Evolutionary conservation across 35 echinoderm and acorn worm species (phyloP), one percentile per base, ranked within the genome.

Genomic region (Strongylocentrotus purpuratus): DNA sequence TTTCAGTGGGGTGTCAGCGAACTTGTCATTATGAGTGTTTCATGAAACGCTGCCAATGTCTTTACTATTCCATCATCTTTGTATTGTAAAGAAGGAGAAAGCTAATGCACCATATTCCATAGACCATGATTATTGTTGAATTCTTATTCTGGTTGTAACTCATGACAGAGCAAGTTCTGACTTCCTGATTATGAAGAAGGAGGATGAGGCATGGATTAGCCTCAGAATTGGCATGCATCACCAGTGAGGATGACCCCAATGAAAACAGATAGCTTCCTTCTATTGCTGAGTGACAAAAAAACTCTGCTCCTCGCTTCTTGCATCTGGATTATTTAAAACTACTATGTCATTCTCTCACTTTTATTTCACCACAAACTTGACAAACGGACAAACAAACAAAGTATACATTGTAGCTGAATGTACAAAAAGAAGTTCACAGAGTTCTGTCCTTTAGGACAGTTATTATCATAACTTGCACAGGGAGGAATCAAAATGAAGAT

Each of bases 251-350:
- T 78, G 65, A 78, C 65, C 65, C 65, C 65, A 78, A 78, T 78
- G 65, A 78, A 78, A 78, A 78, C 65, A 78, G 65, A 78, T 78
- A 78, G 65, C 65, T 78, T 78, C 65, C 65, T 78, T 78, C 20
- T 28, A 4, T 28, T 78, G 25, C 65, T 6, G 65, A 78, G 20
- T 78, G 65, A 78, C 65, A 78, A 28, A 78, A 1, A 78, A 78
- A 78, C 20, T 78, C 22, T 78, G 65, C 18, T 15, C 35, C 3
- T 1, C 11, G 50, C 50, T 55, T 55, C 50, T 14, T 14, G 50
- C 50, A 55, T 55, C 50, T 55, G 50, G 50, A 55, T 25, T n/a
- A n/a, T 78, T 28, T 8, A n/a, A 78, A 78, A 78, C 8, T 28
- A 28, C 20, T 28, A n/a, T n/a, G 20, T 78, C 65, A 78, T n/a